Base-by-base conservation (phyloP, 2,888 invertebrate species). In the Papilio elwesi region DNA sequence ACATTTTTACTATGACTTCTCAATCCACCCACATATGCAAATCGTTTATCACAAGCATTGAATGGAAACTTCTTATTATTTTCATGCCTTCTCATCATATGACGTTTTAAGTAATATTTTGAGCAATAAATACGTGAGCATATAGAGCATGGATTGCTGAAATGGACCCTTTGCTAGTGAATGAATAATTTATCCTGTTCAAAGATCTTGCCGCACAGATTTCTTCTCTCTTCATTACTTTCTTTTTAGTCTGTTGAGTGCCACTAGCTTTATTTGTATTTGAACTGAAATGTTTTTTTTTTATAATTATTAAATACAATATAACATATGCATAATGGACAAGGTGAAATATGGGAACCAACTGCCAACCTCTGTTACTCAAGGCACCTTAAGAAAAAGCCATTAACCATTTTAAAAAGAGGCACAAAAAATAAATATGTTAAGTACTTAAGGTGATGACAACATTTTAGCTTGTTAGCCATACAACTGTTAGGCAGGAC, bases 171-270 rank as follows among this genome's bases (percentile, higher is more conserved):
- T 59, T 77, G 86, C 71, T 86, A 88, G 65, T 93, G 93, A n/a
- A 74, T 8, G 0, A 76, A 76, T 16, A 93, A 78, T 77, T 81
- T 87, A 0, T 89, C 87, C 68, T 81, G 82, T 7, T 76, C 82
- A 69, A 90, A 91, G 1, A 88, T 83, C 71, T 86, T 84, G 10
- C 93, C 93, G 74, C 93, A 93, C 0, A 89, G 75, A 73, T 92
- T n/a, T n/a, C n/a, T n/a, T n/a, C n/a, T n/a, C n/a, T n/a, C n/a
- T 78, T 79, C 62, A 79, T 62, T 52, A 75, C 55, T 70, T 73
- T 75, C 66, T 73, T 76, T 75, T 75, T 7, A 65, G 76, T 74
- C 48, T 55, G 12, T 62, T 66, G 57, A 36, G 6, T 7, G 4
- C n/a, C 47, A 0, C n/a, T 43, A 51, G 13, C 76, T 71, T 80